These are phyloP conservation scores for Synchiropus splendidus DNA, from an alignment of 2,113 vertebrate genomes.

Conservation along the genomic window DNA sequence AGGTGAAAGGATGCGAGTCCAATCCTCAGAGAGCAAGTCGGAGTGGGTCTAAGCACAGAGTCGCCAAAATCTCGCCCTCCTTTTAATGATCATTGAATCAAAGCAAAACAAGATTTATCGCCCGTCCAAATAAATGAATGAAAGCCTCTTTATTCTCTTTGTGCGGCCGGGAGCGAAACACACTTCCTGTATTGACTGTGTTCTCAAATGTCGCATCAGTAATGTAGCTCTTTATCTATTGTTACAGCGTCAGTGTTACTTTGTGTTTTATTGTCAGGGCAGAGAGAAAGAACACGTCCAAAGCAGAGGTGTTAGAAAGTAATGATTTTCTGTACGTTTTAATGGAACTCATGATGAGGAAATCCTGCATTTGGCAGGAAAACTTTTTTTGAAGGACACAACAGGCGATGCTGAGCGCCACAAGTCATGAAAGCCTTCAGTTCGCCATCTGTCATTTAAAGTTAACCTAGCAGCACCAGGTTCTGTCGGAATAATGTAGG, in stretches of 20 bases:
- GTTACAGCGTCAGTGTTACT: conserved; percentile 2
- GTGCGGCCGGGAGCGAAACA: neutral
- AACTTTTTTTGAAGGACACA: no score
- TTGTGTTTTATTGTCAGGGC: conserved; percentile 10
- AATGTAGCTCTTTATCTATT: conserved; percentile 16
- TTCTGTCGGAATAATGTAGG: no score
- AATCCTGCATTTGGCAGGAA: conserved; percentile 10
- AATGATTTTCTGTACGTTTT: conserved; percentile 9
- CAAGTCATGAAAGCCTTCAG: conserved; percentile 7
- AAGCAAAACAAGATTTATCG: no score
- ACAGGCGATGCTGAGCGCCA: no score
- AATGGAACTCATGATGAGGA: conserved; percentile 6
- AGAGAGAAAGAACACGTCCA: conserved; percentile 7
- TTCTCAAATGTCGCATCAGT: conserved; percentile 12
- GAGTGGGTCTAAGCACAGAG: neutral
- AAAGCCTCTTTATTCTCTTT: no score
- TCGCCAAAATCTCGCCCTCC: no score
- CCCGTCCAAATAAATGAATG: no score
- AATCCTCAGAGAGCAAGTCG: conserved; percentile 6
- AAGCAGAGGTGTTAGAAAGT: conserved; percentile 9
- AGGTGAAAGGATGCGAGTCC: conserved; percentile 30
- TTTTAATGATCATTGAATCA: no score
- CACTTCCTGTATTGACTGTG: conserved; percentile 6
- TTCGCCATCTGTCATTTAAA: conserved; percentile 1
- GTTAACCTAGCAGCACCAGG: neutral